These are phyloP conservation scores for Pterophyllum scalare DNA, from an alignment of 2,113 vertebrate species.

Conservation along the genomic window DNA sequence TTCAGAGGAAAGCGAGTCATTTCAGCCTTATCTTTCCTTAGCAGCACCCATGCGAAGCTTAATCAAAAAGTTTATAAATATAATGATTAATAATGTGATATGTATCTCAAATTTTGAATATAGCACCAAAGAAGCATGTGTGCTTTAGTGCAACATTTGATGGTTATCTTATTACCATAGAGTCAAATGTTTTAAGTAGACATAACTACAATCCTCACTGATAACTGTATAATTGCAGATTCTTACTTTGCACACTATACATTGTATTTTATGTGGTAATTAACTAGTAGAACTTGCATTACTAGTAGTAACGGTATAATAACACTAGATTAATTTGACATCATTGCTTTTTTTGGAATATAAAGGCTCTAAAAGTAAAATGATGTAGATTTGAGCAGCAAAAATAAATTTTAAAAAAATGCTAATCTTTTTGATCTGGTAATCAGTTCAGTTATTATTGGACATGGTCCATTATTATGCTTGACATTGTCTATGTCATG, in stretches of 20 bases:
- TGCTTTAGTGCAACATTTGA: not conserved
- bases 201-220: too few relatives aligned
- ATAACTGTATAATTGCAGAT: not conserved
- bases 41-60: not conserved
- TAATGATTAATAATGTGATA: not conserved
- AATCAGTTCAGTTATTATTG: not conserved
- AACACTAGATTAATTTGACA: not conserved
- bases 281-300: not conserved
- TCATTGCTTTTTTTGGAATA: not conserved
- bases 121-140: not conserved
- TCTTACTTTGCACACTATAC: not conserved
- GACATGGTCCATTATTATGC: not conserved
- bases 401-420: not conserved
- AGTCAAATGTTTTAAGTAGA: not conserved
- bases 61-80: not conserved
- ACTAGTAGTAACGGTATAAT: not conserved
- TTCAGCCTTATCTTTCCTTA: not conserved
- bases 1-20: slow-evolving; percentile 6
- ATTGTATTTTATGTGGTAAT: not conserved
- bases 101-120: not conserved
- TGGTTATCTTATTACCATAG: not conserved
- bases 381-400: not conserved
- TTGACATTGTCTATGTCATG: not conserved
- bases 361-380: not conserved
- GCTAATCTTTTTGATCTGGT: not conserved